Evolutionary conservation across 2,888 invertebrate genomes (phyloP).

Genomic region (Bugulina stolonifera): DNA sequence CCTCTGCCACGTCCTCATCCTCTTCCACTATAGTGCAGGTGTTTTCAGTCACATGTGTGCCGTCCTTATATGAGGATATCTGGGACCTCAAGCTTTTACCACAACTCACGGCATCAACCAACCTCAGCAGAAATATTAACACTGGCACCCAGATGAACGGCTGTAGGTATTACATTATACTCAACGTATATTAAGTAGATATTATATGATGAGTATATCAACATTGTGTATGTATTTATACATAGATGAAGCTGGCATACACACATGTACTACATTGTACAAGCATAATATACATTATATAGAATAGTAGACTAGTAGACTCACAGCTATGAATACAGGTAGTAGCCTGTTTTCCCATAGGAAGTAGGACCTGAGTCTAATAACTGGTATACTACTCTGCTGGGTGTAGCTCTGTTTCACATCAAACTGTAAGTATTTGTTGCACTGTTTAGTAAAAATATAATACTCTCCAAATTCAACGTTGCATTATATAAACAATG

Average conservation of each 20-base stretch:
- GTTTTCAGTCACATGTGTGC: not conserved
- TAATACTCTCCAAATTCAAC: too few species aligned
- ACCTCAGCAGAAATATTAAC: not conserved
- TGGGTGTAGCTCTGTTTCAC: constrained; percentile 23
- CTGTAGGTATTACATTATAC: too few species aligned
- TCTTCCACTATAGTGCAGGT: not conserved
- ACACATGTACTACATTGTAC: too few species aligned
- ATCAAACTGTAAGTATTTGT: constrained; percentile 21
- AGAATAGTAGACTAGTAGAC: too few species aligned
- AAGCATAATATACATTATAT: too few species aligned
- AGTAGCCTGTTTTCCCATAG: constrained; percentile 37
- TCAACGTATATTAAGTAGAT: too few species aligned
- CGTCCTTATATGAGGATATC: not conserved
- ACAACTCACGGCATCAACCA: not conserved
- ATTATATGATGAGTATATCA: too few species aligned
- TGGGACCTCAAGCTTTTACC: constrained; percentile 16
- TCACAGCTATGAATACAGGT: constrained; percentile 36
- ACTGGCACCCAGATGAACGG: constrained; percentile 7
- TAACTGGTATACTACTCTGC: constrained; percentile 28
- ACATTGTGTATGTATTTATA: too few species aligned
- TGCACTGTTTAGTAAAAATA: too few species aligned
- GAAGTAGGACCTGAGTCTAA: constrained; percentile 39
- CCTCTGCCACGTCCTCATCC: constrained; percentile 19
- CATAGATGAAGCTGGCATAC: too few species aligned
- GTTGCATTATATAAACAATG: too few species aligned